Conservation (phyloP, 2,113 vertebrate genomes). For the Onychorhynchus coronatus region DNA sequence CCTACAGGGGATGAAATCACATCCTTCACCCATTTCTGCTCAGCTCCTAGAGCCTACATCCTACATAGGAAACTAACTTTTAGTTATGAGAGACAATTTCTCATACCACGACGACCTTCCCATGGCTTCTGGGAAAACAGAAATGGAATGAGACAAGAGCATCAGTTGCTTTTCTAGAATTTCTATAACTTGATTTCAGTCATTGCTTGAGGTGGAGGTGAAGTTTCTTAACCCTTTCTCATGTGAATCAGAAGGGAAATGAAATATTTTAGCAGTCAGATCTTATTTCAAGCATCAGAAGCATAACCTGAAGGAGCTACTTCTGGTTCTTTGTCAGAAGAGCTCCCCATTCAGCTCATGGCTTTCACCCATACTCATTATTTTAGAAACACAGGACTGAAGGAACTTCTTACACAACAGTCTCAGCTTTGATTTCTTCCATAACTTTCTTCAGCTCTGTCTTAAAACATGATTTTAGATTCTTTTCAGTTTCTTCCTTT, state of each 20-base stretch:
- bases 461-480: background rate
- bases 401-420: background rate
- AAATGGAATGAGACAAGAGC: background rate
- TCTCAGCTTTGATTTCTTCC: background rate
- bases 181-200: background rate
- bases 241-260: background rate
- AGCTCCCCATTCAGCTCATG: background rate
- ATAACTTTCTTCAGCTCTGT: background rate
- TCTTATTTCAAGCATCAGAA: background rate
- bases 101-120: background rate
- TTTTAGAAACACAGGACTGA: background rate
- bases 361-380: background rate
- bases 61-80: background rate
- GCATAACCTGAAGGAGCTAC: background rate
- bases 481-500: background rate
- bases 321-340: background rate
- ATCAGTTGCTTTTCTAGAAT: background rate
- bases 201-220: background rate
- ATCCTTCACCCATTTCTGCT: background rate
- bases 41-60: background rate
- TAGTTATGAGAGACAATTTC: background rate
- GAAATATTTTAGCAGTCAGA: background rate
- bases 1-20: background rate
- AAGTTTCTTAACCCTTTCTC: background rate
- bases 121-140: background rate